Evolutionary conservation across 2,888 invertebrate species (phyloP), one percentile per base, ranked within the genome.

Genomic region (Macropis europaea): DNA sequence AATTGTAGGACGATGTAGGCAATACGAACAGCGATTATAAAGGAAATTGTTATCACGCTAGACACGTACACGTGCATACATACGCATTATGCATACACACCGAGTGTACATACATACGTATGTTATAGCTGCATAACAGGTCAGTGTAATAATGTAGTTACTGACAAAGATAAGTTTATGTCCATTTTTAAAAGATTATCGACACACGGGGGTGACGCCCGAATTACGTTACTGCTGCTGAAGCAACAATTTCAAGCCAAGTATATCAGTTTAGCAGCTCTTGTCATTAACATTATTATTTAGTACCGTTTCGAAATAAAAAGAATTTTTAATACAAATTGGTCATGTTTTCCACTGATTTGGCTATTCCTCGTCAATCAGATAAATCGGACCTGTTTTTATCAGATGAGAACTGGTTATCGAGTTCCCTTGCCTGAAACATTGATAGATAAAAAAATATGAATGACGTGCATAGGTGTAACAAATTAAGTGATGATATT

Each of bases 231-330:
- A 64, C 67, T 53, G 69, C 81, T 74, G 78, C 74, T 64, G 60
- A 73, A 68, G n/a, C 40, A 30, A 78, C 50, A 68, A 47, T 79
- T 53, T 57, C 28, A 42, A 64, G 53, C 26, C 60, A 73, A 64
- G 48, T 64, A n/a, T n/a, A 73, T 57, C 19, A 57, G 42, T 76
- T 54, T 60, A 78, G 64, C 72, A 67, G 77, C 76, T 42, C 62
- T 69, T 72, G 73, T 73, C 72, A 76, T 72, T 74, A 70, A 73
- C 63, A 76, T 66, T 79, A 82, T 82, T 72, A 82, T 83, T 84
- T 83, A 79, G 76, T 79, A 84, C 62, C 67, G 77, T 70, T 69
- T 71, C 66, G 67, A 82, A 79, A 79, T 79, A 79, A 82, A 82
- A 71, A 57, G 64, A 62, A 68, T 80, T 82, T 81, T 79, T 77